phyloP scores from a whole-genome alignment of 1,140 invertebrate species.

The Bemisia tabaci region DNA sequence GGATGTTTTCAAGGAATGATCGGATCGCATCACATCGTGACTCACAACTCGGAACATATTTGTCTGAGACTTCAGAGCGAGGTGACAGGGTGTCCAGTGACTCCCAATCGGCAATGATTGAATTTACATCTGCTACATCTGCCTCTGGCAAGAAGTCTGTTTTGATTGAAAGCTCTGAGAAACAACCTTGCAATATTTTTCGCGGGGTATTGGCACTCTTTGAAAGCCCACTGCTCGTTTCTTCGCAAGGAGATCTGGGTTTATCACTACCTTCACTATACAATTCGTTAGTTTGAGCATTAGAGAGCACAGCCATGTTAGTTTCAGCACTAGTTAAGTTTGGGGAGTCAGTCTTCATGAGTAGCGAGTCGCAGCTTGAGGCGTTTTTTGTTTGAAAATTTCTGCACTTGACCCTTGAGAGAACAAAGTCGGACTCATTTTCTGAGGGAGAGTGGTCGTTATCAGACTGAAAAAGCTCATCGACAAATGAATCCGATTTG shows the following conservation, averaged over 20 bases:
- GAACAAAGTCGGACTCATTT: background rate
- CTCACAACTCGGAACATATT: conserved; percentile 6
- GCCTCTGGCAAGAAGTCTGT: background rate
- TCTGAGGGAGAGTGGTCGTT: background rate
- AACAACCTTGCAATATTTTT: background rate
- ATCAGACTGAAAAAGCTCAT: background rate
- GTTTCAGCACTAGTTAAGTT: background rate
- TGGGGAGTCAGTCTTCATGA: background rate
- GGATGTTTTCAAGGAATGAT: background rate
- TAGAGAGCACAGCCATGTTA: background rate
- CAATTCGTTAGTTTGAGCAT: background rate
- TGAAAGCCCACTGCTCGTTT: background rate
- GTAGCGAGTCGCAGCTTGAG: background rate
- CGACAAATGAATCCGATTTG: background rate
- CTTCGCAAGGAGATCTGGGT: background rate
- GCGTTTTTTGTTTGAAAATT: background rate
- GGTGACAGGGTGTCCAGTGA: conserved; percentile 15
- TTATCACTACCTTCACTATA: background rate
- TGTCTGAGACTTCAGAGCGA: conserved; percentile 14
- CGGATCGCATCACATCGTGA: background rate
- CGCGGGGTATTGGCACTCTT: background rate
- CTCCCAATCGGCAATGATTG: conserved; percentile 17
- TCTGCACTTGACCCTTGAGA: background rate
- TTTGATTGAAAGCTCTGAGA: background rate
- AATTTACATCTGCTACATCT: conserved; percentile 10